Evolutionary conservation across 2,113 vertebrate genomes (phyloP), one percentile per base, ranked within the genome.

Genomic region (Malaclemys terrapin): DNA sequence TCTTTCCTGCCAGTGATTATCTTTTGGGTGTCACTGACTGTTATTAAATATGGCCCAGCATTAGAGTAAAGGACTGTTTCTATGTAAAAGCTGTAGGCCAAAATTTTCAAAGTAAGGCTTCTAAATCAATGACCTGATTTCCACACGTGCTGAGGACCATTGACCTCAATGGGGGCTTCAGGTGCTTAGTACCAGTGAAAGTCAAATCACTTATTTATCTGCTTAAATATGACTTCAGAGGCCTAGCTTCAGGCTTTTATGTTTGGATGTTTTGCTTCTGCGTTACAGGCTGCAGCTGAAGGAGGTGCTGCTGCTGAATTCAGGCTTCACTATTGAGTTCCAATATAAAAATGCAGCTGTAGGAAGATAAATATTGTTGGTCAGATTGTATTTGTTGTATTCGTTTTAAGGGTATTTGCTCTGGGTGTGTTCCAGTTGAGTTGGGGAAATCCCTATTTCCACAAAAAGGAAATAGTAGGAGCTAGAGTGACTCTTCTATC

Each of bases 401-500:
- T 78, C 62, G 5, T n/a, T 83, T 49, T 14, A 59, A 84, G 75
- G 78, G 42, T 54, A 19, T 84, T 91, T 57, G 14, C 24, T 9
- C 52, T 45, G 38, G 10, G 10, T 90, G 57, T 45, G 3, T 38
- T n/a, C 1, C 42, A 17, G 25, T 8, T 47, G 1, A 53, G 14
- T 13, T 20, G 56, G 82, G 69, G 0, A 52, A 65, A 87, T 31
- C 7, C 38, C 2, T 1, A 0, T 79, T 81, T 84, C 80, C 50
- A 9, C 24, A 24, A 38, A 24, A 5, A 10, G 65, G n/a, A 25
- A 14, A 3, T 0, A 35, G 1, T 0, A 62, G 38, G 24, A 42
- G 10, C 78, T 59, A 62, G n/a, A 75, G 22, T 29, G 84, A 8
- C 69, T 82, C 56, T 49, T 22, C 2, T 1, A 1, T 5, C n/a